Evolutionary conservation across 2,888 invertebrate species (phyloP), one percentile per base, ranked within the genome.

Genomic region (Lasioglossum leucozonium): DNA sequence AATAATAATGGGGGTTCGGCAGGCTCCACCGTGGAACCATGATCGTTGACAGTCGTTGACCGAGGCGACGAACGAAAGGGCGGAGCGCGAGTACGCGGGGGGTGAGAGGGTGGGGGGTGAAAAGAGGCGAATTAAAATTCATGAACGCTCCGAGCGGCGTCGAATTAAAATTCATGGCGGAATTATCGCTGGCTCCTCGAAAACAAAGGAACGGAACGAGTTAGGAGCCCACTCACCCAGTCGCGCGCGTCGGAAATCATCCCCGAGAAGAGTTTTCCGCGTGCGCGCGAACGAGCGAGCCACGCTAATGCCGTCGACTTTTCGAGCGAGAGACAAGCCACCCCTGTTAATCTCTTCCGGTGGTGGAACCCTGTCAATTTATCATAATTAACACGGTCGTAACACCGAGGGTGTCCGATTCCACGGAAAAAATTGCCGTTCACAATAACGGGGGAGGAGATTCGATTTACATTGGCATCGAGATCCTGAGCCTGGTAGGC

Each of bases 121-220:
- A 86, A 85, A 82, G 87, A 87, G 88, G 77, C 72, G 87, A 91
- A 91, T 92, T 91, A 92, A 92, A 92, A 92, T 92, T 91, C 92
- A 92, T 92, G 92, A 92, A 90, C 85, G 87, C 89, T 91, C 88
- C 86, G 88, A 89, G 92, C 91, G 80, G 84, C 89, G 89, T 78
- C 75, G 87, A 90, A 91, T 92, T 92, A 92, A 92, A 92, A 92
- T 92, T 92, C 92, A 92, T 91, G 90, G 82, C 84, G 89, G 88
- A 92, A 92, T 92, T 92, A 92, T 90, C 91, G 89, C 81, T 78
- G 88, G 84, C 85, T 86, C 77, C 88, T 90, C 88, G 88, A 90
- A 92, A 91, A 92, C 91, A 92, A 92, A 91, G 87, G 86, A 87
- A 88, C 75, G 84, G 69, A 72, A 77, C 89, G 82, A 87, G 87